Evolutionary conservation across 2,797 vertebrate genomes (phyloP).

Genomic region (Lagorchestes hirsutus): DNA sequence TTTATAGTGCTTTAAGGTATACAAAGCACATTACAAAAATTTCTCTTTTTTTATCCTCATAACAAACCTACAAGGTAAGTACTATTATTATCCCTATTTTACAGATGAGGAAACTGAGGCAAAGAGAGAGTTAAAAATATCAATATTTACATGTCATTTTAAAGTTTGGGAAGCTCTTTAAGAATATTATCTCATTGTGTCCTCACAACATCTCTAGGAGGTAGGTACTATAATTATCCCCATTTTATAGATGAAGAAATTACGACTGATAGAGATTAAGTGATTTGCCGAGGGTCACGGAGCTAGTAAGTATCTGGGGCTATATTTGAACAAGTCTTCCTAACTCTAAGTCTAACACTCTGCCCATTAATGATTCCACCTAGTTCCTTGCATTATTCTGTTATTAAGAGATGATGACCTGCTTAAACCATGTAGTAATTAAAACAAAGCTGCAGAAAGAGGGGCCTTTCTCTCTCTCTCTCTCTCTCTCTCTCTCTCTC

Average conservation of each 20-base stretch:
- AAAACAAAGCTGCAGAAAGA: constrained; percentile 54
- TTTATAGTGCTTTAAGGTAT: neutral
- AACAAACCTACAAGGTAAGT: neutral
- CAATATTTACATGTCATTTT: neutral
- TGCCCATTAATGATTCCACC: neutral
- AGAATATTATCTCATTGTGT: neutral
- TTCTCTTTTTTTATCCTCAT: neutral
- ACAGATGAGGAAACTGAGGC: neutral
- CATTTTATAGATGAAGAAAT: neutral
- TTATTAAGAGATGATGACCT: constrained; percentile 47
- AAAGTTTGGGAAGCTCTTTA: neutral
- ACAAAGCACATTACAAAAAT: neutral
- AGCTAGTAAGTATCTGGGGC: neutral
- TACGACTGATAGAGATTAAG: neutral
- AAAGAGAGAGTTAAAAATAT: neutral
- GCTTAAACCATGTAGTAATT: constrained; percentile 53
- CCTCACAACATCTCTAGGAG: neutral
- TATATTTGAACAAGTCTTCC: neutral
- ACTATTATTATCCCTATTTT: neutral
- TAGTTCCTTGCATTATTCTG: neutral
- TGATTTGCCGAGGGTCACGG: neutral
- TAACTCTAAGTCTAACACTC: neutral
- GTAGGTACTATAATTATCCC: neutral
- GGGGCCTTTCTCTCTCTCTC: constrained; percentile 24
- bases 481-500: neutral